Evolutionary conservation across 2,888 invertebrate species (phyloP).

Genomic region (Phaonia tiefii): DNA sequence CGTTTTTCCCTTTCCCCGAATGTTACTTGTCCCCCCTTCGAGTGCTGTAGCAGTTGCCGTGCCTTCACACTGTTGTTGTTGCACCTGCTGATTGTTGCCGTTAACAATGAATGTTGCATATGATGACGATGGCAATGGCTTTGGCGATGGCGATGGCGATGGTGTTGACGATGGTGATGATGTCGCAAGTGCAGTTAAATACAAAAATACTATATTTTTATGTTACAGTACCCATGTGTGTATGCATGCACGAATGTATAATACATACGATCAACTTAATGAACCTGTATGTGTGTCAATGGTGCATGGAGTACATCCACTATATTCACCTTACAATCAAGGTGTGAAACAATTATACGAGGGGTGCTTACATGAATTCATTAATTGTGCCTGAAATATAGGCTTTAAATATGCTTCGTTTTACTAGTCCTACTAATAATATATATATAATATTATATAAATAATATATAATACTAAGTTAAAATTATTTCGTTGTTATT

Average conservation of each 20-base stretch:
- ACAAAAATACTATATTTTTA: constrained; percentile 34
- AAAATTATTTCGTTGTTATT: too few relatives aligned
- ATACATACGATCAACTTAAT: constrained; percentile 23
- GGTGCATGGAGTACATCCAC: constrained; percentile 6
- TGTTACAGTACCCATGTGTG: neutral
- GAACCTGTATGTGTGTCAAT: constrained; percentile 34
- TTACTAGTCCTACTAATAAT: too few relatives aligned
- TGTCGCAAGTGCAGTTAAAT: constrained; percentile 58
- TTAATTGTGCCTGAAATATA: too few relatives aligned
- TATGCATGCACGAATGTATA: neutral
- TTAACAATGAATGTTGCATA: constrained; percentile 49
- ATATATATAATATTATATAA: too few relatives aligned
- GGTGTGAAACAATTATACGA: neutral
- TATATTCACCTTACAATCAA: constrained; percentile 17
- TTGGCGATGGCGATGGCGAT: constrained; percentile 21
- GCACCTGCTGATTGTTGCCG: constrained; percentile 46
- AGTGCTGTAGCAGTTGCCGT: neutral
- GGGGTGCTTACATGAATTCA: too few relatives aligned
- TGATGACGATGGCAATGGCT: constrained; percentile 40
- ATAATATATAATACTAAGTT: too few relatives aligned
- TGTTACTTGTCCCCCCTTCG: neutral
- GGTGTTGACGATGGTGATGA: constrained; percentile 25
- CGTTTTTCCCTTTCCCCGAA: neutral
- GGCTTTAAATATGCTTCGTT: too few relatives aligned
- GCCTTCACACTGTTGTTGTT: constrained; percentile 1